Percentiles rank a stretch among this genome's conserved stretches.
Conservation (phyloP, 2,888 invertebrate genomes). For the Barypeithes pellucidus region DNA sequence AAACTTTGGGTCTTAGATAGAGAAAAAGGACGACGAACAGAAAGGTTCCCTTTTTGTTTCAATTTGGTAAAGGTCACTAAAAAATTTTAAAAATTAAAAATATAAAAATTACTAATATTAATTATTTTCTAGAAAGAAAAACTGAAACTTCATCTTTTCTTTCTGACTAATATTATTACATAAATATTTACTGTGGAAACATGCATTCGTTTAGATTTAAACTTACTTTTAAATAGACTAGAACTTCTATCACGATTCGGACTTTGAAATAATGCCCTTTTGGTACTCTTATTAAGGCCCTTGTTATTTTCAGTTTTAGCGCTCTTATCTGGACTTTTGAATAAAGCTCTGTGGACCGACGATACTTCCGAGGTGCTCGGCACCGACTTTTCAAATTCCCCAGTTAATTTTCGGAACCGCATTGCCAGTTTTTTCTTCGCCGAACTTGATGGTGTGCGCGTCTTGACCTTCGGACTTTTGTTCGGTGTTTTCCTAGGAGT, state of each 20-base stretch:
- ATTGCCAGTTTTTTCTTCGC: constrained; percentile 74
- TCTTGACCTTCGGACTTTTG: constrained; percentile 72
- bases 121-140: no score
- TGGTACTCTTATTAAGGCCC: constrained; percentile 67
- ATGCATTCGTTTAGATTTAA: no score
- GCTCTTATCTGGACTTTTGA: constrained; percentile 77
- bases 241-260: constrained; percentile 70
- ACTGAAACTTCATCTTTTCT: no score
- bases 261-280: constrained; percentile 84
- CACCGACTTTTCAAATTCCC: constrained; percentile 60
- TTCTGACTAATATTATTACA: no score
- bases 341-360: constrained; percentile 79
- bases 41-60: no score
- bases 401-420: constrained; percentile 62
- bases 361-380: constrained; percentile 55
- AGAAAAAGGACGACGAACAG: no score
- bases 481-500: constrained; percentile 71
- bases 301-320: constrained; percentile 29
- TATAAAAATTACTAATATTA: no score
- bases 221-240: constrained; percentile 58
- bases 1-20: no score
- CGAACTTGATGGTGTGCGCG: constrained; percentile 73
- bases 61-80: no score
- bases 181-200: no score
- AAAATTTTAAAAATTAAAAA: no score